Evolutionary conservation across 1,140 invertebrate genomes (phyloP).

Genomic region (Eumaeus atala): DNA sequence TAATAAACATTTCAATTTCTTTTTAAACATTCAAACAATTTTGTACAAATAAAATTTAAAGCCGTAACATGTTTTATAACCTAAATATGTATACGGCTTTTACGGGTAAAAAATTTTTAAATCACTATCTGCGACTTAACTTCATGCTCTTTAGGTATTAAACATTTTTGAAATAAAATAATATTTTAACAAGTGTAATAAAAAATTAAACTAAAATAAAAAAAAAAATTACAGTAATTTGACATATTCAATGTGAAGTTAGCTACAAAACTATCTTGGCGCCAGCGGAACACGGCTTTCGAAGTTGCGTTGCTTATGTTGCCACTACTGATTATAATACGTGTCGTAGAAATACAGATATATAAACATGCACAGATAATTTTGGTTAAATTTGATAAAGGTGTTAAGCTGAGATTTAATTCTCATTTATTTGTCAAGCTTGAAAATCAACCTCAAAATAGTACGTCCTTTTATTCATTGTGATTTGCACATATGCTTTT

Average conservation of each 20-base stretch:
- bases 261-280: conserved; percentile 40
- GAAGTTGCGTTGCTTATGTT: conserved; percentile 36
- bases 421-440: background rate
- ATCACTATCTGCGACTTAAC: no score
- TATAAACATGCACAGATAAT: conserved; percentile 67
- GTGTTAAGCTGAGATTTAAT: background rate
- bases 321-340: conserved; percentile 61
- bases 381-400: conserved; percentile 40
- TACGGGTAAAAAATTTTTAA: no score
- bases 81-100: background rate
- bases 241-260: conserved; percentile 30
- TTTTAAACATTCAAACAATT: no score
- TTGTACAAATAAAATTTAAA: no score
- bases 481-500: conserved; percentile 32
- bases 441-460: conserved; percentile 2
- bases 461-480: conserved; percentile 7
- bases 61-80: no score
- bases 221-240: background rate
- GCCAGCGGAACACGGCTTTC: conserved; percentile 51
- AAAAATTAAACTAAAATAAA: background rate
- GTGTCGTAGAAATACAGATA: conserved; percentile 66
- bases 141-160: no score
- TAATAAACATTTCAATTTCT: no score
- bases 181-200: conserved; percentile 11
- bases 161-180: conserved; percentile 11